Conservation (phyloP, 2,797 vertebrate species). For the Cirrhinus molitorella region DNA sequence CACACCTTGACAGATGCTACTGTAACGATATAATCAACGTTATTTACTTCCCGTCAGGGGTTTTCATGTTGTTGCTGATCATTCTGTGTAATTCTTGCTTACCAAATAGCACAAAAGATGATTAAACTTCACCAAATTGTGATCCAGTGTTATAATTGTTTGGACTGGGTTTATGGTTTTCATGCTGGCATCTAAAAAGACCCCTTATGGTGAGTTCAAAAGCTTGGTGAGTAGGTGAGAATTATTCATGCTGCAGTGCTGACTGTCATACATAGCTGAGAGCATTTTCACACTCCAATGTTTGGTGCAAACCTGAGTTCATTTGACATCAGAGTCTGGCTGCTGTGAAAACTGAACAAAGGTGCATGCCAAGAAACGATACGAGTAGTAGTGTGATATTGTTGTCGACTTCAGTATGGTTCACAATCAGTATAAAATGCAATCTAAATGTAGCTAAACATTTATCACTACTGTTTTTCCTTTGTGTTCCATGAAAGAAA, state of each 20-base stretch:
- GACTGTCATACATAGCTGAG: conserved; percentile 6
- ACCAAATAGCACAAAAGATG: not conserved
- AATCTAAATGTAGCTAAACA: not conserved
- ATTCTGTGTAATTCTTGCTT: not conserved
- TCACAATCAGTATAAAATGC: not conserved
- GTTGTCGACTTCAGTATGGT: not conserved
- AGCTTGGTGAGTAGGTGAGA: not conserved
- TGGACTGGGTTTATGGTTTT: not conserved
- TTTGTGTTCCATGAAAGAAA: not conserved
- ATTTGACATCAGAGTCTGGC: not conserved
- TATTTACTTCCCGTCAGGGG: not conserved
- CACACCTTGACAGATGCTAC: not conserved
- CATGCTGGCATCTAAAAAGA: not conserved
- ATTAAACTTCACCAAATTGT: not conserved
- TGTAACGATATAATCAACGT: not conserved
- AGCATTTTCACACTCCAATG: not conserved
- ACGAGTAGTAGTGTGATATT: not conserved
- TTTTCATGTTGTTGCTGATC: not conserved
- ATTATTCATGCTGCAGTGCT: conserved; percentile 20
- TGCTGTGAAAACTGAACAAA: not conserved
- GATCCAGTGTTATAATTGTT: not conserved
- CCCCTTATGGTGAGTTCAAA: not conserved
- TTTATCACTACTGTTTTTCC: not conserved
- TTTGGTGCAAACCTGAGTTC: not conserved
- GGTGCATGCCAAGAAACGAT: not conserved